Evolutionary conservation across 2,888 invertebrate species (phyloP).

Genomic region (Proisotoma minuta): DNA sequence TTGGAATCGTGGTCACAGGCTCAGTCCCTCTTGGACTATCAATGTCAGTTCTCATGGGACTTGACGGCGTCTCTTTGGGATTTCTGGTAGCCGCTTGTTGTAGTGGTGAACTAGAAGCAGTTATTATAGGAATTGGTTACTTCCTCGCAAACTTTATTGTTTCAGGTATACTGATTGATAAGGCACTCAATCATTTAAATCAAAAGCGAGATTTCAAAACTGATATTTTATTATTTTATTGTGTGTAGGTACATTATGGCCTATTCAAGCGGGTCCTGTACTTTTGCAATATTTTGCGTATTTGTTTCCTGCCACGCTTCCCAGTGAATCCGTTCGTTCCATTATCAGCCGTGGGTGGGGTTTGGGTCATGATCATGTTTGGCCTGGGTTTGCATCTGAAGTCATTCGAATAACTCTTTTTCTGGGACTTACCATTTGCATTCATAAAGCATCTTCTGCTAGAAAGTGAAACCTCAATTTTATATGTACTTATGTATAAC

Average conservation of each 20-base stretch:
- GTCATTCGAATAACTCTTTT: not conserved
- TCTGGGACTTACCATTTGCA: not conserved
- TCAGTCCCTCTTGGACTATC: conserved; percentile 18
- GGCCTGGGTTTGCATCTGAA: not conserved
- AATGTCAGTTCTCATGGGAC: conserved; percentile 24
- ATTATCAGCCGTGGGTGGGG: not conserved
- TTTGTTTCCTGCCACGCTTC: conserved; percentile 1
- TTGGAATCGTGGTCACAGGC: conserved; percentile 30
- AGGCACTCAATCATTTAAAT: not conserved
- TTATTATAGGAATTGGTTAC: conserved; percentile 1
- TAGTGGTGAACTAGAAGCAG: not conserved
- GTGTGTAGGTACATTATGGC: conserved; percentile 68
- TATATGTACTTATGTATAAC: no score
- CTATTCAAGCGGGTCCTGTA: conserved; percentile 88
- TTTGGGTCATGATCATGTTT: not conserved
- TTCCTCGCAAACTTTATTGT: not conserved
- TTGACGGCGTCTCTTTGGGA: conserved; percentile 27
- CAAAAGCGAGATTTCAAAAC: not conserved
- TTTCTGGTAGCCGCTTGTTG: not conserved
- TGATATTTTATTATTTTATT: not conserved
- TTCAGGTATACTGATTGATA: not conserved
- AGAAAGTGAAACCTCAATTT: no score
- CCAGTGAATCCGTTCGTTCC: not conserved
- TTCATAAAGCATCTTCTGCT: conserved; percentile 2
- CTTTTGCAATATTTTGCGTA: conserved; percentile 50